phyloP scores from a whole-genome alignment of 2,113 vertebrate genomes.

The Ochotona princeps region DNA sequence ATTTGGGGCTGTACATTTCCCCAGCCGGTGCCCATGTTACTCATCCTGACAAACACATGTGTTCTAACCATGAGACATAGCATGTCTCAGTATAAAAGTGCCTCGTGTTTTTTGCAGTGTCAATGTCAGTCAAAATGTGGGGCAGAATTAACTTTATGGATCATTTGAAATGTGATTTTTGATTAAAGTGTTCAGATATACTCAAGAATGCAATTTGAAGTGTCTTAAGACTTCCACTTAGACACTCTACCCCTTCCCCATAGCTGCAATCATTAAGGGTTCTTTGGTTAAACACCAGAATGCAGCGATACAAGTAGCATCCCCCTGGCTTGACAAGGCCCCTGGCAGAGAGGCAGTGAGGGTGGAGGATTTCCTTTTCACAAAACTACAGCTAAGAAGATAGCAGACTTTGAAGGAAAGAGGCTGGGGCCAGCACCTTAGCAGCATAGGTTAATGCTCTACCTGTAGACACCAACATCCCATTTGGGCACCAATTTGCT shows the following conservation, averaged over 20 bases:
- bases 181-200: constrained; percentile 6
- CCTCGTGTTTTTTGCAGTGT: not conserved
- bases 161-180: constrained; percentile 20
- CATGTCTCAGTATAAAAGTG: not conserved
- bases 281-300: not conserved
- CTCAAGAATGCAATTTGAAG: constrained; percentile 34
- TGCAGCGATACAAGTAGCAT: not conserved
- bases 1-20: constrained; percentile 25
- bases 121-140: not conserved
- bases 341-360: not conserved
- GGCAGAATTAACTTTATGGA: constrained; percentile 2
- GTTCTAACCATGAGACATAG: not conserved
- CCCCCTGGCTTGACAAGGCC: not conserved
- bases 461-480: too few species aligned
- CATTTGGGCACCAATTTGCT: too few species aligned
- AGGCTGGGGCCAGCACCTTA: not conserved
- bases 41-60: not conserved
- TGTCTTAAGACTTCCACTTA: constrained; percentile 32
- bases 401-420: not conserved
- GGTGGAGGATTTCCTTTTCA: constrained; percentile 45
- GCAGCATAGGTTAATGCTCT: too few species aligned
- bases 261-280: not conserved
- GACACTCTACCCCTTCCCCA: not conserved
- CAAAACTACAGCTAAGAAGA: constrained; percentile 27
- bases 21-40: not conserved